These are phyloP conservation scores for Atethmia centrago DNA, from an alignment of 2,888 invertebrate species.

Conservation along the genomic window DNA sequence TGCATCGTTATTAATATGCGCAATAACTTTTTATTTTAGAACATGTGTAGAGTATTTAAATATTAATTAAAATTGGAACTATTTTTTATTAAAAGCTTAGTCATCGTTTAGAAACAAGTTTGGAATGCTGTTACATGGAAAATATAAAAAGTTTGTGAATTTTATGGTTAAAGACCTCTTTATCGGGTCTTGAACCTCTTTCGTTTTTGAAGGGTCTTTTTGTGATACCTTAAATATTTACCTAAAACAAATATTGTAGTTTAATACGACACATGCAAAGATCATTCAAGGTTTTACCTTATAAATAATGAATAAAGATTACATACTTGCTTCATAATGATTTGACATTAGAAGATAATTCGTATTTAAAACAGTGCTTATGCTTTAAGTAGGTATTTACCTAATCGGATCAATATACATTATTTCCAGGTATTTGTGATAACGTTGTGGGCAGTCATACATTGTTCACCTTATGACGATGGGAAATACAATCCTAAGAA, in stretches of 20 bases:
- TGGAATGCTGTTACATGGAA: slow-evolving; percentile 52
- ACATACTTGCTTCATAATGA: slow-evolving; percentile 26
- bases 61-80: slow-evolving; percentile 20
- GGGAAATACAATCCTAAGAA: slow-evolving; percentile 82
- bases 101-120: slow-evolving; percentile 33
- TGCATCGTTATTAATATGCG: slow-evolving; percentile 33
- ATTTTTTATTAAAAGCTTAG: neutral
- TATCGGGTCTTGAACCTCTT: slow-evolving; percentile 28
- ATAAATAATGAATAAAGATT: slow-evolving; percentile 28
- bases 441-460: slow-evolving; percentile 72
- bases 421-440: slow-evolving; percentile 77
- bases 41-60: slow-evolving; percentile 20
- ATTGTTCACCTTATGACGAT: slow-evolving; percentile 78
- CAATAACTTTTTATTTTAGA: slow-evolving; percentile 18
- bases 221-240: neutral
- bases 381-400: slow-evolving; percentile 6
- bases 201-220: neutral
- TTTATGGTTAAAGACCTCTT: slow-evolving; percentile 26
- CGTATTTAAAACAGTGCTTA: slow-evolving; percentile 27
- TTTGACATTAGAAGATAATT: slow-evolving; percentile 32
- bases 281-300: slow-evolving; percentile 22
- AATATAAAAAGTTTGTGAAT: slow-evolving; percentile 22
- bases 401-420: slow-evolving; percentile 35
- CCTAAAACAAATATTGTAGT: slow-evolving; percentile 14
- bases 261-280: slow-evolving; percentile 2